Base-by-base conservation (phyloP, 2,888 invertebrate species). In the Mythimna vitellina region DNA sequence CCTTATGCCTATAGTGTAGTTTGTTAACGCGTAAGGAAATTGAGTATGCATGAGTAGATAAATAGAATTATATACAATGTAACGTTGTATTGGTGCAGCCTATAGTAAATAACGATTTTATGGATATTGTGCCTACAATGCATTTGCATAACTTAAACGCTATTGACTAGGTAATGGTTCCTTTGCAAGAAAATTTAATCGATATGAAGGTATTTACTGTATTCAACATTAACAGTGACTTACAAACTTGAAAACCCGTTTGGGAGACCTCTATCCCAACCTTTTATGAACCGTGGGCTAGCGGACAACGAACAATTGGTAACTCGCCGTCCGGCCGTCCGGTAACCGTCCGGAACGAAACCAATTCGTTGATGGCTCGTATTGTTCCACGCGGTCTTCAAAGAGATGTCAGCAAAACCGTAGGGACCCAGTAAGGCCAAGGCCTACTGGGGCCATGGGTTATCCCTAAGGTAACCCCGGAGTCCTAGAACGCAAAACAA, bases 151-250 rank as follows among this genome's bases (percentile, higher is more conserved):
- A 22, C n/a, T 58, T n/a, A n/a, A 10, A 35, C n/a, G 35, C n/a
- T 38, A 38, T 60, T 60, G 58, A 22, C 58, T 60, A 60, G 58
- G 58, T 60, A 60, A 60, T 38, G 58, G 14, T 38, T 57, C 10
- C 4, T 22, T 53, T 53, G 14, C 22, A 53, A 22, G 12, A 12
- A 53, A 53, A n/a, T 0, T 53, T 53, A 10, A 22, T 54, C 20
- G 22, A 12, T 12, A 14, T 17, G 46, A 46, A n/a, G 32, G 20
- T 57, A 35, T 9, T 46, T 46, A 6, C 20, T 57, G 6, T 12
- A 6, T 10, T 6, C 35, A 12, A n/a, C 1, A 22, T 57, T 57
- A 10, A 32, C 22, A 7, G 7, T 35, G 7, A 22, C 8, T 14
- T 35, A 38, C 35, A 38, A 22, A 60, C 38, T 35, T 58, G 3